phyloP scores from a whole-genome alignment of 2,888 invertebrate genomes.

The Smittia sp. region DNA sequence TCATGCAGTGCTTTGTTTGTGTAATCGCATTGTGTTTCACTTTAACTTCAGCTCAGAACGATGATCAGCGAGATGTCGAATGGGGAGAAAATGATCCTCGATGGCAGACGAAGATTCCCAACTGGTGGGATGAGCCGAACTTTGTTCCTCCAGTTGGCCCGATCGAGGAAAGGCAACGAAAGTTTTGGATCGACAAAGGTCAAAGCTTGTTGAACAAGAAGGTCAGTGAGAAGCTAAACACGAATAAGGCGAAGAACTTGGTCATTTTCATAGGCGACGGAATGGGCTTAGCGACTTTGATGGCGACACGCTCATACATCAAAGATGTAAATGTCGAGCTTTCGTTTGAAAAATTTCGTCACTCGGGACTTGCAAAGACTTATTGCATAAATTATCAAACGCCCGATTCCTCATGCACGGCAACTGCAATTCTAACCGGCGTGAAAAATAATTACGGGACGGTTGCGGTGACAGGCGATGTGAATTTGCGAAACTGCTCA shows the following conservation, averaged over 20 bases:
- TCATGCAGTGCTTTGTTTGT: too few relatives aligned
- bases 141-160: conserved; percentile 25
- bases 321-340: background rate
- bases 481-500: conserved; percentile 60
- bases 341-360: conserved; percentile 25
- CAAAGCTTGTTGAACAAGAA: background rate
- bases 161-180: background rate
- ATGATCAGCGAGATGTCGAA: background rate
- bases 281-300: conserved; percentile 18
- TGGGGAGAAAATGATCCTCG: conserved; percentile 26
- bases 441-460: conserved; percentile 70
- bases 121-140: conserved; percentile 32
- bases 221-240: background rate
- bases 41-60: background rate
- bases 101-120: conserved; percentile 24
- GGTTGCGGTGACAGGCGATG: conserved; percentile 65
- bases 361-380: conserved; percentile 54
- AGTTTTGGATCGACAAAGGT: conserved; percentile 7
- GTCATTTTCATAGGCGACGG: conserved; percentile 29
- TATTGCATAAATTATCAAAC: conserved; percentile 69
- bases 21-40: too few relatives aligned
- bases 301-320: conserved; percentile 24
- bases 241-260: conserved; percentile 20
- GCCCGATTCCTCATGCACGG: conserved; percentile 73
- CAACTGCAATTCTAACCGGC: conserved; percentile 69